These are phyloP conservation scores for Cryptocephalus moraei DNA, from an alignment of 2,888 invertebrate genomes.

Conservation along the genomic window DNA sequence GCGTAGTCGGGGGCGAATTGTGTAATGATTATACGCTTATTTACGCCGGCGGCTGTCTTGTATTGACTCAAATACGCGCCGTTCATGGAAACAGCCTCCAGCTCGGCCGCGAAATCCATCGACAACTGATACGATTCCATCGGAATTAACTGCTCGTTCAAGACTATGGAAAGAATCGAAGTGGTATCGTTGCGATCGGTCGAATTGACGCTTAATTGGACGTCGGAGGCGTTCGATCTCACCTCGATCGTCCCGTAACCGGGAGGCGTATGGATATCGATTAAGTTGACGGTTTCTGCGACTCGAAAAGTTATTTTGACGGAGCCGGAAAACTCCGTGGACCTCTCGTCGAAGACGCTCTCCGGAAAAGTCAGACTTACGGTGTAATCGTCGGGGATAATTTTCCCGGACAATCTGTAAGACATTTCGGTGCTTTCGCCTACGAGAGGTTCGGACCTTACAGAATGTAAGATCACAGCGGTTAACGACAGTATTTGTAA, in stretches of 20 bases:
- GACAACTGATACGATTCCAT: slow-evolving; percentile 9
- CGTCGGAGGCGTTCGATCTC: no score
- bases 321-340: slow-evolving; percentile 3
- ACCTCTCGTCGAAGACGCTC: slow-evolving; percentile 7
- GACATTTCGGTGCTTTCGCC: no score
- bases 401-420: no score
- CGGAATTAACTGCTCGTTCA: slow-evolving; percentile 3
- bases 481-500: no score
- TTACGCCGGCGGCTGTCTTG: slow-evolving; percentile 18
- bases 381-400: no score
- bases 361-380: slow-evolving; percentile 35
- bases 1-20: slow-evolving; percentile 61
- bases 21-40: slow-evolving; percentile 45
- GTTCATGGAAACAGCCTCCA: slow-evolving; percentile 31
- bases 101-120: slow-evolving; percentile 17
- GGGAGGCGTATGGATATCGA: slow-evolving; percentile 7
- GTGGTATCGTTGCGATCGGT: slow-evolving; percentile 8
- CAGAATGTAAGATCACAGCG: no score
- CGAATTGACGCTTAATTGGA: no score
- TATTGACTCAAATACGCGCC: slow-evolving; percentile 46
- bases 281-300: background rate
- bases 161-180: slow-evolving; percentile 13
- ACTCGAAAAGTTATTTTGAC: slow-evolving; percentile 7
- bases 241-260: no score
- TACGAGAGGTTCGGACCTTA: no score